Conservation (phyloP, 2,888 invertebrate species). For the Eubasilissa splendida region DNA sequence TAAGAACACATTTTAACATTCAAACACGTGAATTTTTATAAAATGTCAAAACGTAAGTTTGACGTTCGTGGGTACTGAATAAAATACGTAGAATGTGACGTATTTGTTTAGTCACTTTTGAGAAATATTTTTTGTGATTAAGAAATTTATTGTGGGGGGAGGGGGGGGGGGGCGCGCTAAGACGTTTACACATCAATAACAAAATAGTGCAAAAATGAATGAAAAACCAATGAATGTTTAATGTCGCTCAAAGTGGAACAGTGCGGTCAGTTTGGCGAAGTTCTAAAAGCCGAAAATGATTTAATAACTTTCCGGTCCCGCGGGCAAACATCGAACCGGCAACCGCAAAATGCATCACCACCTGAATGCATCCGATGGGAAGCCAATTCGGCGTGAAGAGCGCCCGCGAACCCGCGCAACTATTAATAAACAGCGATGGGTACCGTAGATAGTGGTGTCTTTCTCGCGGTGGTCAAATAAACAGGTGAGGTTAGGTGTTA, state of each 20-base stretch:
- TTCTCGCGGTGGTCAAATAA: too few species aligned
- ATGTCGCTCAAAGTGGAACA: neutral
- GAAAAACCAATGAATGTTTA: neutral
- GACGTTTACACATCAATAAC: neutral
- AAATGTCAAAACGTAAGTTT: too few species aligned
- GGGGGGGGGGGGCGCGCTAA: too few species aligned
- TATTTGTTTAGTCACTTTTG: too few species aligned
- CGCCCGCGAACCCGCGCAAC: slow-evolving; percentile 14
- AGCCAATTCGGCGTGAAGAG: slow-evolving; percentile 37
- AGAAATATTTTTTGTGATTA: too few species aligned
- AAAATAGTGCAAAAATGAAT: neutral
- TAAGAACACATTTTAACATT: too few species aligned
- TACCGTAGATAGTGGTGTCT: neutral
- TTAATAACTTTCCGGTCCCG: slow-evolving; percentile 39
- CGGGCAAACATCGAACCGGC: slow-evolving; percentile 33
- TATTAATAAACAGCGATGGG: slow-evolving; percentile 31
- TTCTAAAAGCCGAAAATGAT: slow-evolving; percentile 36
- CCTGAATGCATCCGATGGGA: slow-evolving; percentile 34
- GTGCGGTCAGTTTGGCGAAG: slow-evolving; percentile 12
- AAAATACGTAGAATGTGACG: too few species aligned
- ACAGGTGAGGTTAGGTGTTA: too few species aligned
- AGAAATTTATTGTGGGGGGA: too few species aligned
- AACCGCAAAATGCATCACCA: slow-evolving; percentile 42
- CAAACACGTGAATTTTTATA: too few species aligned
- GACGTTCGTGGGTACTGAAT: too few species aligned